A percentile compares a stretch with the other conserved stretches of the same genome.
Conservation (phyloP, 2,797 vertebrate species). For the Sphenopsis melanotis region DNA sequence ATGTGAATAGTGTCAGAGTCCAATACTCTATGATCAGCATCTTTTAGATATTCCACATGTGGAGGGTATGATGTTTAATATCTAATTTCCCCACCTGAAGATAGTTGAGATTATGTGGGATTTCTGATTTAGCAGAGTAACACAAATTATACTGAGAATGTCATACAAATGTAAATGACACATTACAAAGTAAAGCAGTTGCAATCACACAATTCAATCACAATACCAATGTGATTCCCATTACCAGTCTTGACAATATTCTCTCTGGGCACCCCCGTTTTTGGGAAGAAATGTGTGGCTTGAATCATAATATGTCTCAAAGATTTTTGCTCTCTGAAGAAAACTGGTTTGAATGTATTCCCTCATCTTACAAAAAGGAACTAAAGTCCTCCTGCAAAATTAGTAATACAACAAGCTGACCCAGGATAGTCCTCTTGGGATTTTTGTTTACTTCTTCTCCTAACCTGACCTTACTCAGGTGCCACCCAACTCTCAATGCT, state of each 20-base stretch:
- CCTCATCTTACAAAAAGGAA: background rate
- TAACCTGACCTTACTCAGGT: background rate
- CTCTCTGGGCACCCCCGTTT: background rate
- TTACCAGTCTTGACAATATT: background rate
- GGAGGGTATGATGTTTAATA: background rate
- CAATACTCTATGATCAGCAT: background rate
- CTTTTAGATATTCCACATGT: background rate
- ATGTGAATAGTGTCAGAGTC: accelerated
- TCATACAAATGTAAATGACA: background rate
- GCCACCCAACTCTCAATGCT: background rate
- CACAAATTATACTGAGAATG: background rate
- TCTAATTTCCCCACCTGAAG: background rate
- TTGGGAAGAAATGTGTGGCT: background rate
- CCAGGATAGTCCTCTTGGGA: background rate
- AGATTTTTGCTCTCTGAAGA: background rate
- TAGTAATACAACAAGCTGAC: background rate
- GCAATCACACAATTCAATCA: background rate
- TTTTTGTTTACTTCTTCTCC: background rate
- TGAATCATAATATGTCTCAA: background rate
- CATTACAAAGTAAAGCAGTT: background rate
- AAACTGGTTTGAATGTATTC: background rate
- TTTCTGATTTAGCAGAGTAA: background rate
- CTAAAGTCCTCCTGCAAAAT: background rate
- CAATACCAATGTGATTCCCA: background rate
- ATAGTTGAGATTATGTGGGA: background rate